These are phyloP conservation scores for Mythimna albipuncta DNA, from an alignment of 2,888 invertebrate species.

Conservation along the genomic window DNA sequence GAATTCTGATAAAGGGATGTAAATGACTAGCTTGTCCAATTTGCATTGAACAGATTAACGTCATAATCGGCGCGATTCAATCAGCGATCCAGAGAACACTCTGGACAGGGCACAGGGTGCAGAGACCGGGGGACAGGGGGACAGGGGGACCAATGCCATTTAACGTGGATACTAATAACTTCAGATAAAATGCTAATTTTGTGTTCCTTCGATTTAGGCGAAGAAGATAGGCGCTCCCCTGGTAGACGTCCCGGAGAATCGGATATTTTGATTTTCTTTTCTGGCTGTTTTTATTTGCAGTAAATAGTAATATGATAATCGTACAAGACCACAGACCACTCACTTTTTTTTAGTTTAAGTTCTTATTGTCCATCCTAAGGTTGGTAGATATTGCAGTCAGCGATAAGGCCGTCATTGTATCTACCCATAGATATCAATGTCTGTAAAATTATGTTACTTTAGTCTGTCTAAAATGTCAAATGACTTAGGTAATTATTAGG, in stretches of 20 bases:
- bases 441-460: too few species aligned
- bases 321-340: too few species aligned
- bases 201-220: slow-evolving; percentile 88
- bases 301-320: background rate
- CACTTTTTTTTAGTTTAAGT: too few species aligned
- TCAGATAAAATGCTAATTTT: slow-evolving; percentile 90
- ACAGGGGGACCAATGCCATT: slow-evolving; percentile 69
- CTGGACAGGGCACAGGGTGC: slow-evolving; percentile 76
- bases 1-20: slow-evolving; percentile 88
- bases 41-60: slow-evolving; percentile 90
- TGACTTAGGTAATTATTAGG: too few species aligned
- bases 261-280: slow-evolving; percentile 17
- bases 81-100: slow-evolving; percentile 85
- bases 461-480: too few species aligned
- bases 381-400: too few species aligned
- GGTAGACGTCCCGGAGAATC: slow-evolving; percentile 44
- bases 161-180: slow-evolving; percentile 86
- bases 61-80: slow-evolving; percentile 90
- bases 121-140: slow-evolving; percentile 46
- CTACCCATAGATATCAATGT: too few species aligned
- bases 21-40: slow-evolving; percentile 89
- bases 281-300: background rate
- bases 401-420: too few species aligned
- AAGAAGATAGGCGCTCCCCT: slow-evolving; percentile 77
- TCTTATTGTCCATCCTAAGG: too few species aligned